Base-by-base conservation (phyloP, 1,140 invertebrate species). In the Megalonaias nervosa region DNA sequence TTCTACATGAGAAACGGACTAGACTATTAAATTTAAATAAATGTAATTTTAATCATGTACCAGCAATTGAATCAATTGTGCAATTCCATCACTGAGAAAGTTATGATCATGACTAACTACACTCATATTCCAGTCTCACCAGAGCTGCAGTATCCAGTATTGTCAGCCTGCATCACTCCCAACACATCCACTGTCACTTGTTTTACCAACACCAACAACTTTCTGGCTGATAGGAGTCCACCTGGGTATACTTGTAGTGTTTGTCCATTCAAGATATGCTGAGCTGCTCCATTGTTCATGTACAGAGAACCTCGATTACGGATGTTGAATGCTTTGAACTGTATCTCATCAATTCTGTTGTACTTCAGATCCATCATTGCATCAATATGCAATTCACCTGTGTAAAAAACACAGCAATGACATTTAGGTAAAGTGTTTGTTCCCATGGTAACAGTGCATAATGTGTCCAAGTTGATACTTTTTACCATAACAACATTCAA, bases 231-330 rank as follows among this genome's bases (percentile, higher is more conserved):
- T n/a, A 76, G 71, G n/a, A 65, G 71, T 59, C 77, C 86, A 65
- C 76, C 85, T 68, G 77, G 83, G 75, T 68, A 87, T 58, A 76
- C 77, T 67, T 79, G 71, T 70, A 74, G 67, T 12, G 70, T 67
- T 31, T 80, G 26, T 19, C 86, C 86, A 11, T 59, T 78, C 65
- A 86, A 67, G 57, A 74, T 73, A 16, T 83, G 83, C 21, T 74
- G 66, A 16, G 72, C 62, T 21, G 75, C 48, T 13, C 77, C 83
- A 77, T 86, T 87, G 73, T 86, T 67, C 75, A 82, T 82, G 9
- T 76, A 75, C 75, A 87, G 73, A 13, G 76, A 79, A 6, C 86
- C 86, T 55, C 80, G 74, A 75, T 87, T 87, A n/a, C 86, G 75
- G 55, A 87, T 85, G 71, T 80, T 80, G 56, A 87, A 84, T 31